Evolutionary conservation across 2,797 vertebrate species (phyloP).

Genomic region (Orientallactaga sibirica): DNA sequence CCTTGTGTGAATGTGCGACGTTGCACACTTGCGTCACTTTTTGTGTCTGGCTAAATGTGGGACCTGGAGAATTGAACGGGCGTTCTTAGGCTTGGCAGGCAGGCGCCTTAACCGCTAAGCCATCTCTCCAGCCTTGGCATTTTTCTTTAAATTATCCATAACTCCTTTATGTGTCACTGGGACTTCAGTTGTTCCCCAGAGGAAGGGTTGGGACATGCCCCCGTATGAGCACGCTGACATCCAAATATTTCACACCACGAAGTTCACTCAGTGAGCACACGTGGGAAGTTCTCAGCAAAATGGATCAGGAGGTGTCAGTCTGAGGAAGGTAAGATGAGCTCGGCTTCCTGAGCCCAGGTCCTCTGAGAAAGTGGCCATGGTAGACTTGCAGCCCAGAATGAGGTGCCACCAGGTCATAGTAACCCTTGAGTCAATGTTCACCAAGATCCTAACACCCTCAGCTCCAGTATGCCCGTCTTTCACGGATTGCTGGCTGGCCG

Average conservation of each 20-base stretch:
- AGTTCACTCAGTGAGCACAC: background rate
- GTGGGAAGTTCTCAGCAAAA: conserved; percentile 14
- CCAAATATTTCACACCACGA: background rate
- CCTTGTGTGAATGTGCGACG: too few relatives aligned
- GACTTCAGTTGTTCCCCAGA: too few relatives aligned
- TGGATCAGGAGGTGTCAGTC: background rate
- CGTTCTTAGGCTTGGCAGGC: too few relatives aligned
- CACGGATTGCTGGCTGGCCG: background rate
- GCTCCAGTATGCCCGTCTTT: background rate
- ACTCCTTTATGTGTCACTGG: background rate
- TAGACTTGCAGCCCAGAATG: background rate
- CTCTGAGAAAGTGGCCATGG: background rate
- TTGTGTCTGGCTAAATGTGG: too few relatives aligned
- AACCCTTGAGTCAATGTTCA: background rate
- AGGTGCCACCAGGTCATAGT: background rate
- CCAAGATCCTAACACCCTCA: background rate
- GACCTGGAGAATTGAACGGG: too few relatives aligned
- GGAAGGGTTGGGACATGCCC: background rate
- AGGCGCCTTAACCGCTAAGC: too few relatives aligned
- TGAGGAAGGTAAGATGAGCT: background rate
- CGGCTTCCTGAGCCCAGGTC: background rate
- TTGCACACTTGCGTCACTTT: too few relatives aligned
- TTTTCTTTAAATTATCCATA: too few relatives aligned
- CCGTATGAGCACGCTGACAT: background rate
- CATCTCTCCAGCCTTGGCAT: too few relatives aligned